Evolutionary conservation across 2,888 invertebrate species (phyloP).

Genomic region (Mythimna ferrago): DNA sequence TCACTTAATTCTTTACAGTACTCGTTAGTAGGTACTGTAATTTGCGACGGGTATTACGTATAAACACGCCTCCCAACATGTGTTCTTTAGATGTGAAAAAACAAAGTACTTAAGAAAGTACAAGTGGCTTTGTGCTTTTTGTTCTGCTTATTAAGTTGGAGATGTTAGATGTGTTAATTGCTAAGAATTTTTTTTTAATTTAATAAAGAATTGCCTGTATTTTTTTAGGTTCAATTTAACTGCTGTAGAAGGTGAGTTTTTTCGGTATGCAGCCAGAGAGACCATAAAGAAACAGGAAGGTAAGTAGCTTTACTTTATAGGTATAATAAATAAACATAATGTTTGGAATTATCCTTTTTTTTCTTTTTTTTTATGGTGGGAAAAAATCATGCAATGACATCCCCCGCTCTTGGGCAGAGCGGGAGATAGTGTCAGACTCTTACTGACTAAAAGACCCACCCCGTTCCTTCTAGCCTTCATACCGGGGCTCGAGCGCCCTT

Average conservation of each 20-base stretch:
- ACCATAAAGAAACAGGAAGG: too few relatives aligned
- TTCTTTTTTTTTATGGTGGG: too few relatives aligned
- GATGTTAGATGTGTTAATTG: background rate
- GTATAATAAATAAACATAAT: background rate
- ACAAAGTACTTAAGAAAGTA: constrained; percentile 36
- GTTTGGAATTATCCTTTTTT: too few relatives aligned
- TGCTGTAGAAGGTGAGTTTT: background rate
- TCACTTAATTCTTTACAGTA: constrained; percentile 77
- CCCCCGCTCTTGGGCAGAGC: too few relatives aligned
- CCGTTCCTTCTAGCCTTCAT: too few relatives aligned
- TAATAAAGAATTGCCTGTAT: background rate
- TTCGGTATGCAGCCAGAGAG: background rate
- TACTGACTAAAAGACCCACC: too few relatives aligned
- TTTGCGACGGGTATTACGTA: constrained; percentile 68
- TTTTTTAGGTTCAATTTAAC: background rate
- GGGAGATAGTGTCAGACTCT: too few relatives aligned
- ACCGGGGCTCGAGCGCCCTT: too few relatives aligned
- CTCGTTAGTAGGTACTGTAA: constrained; percentile 63
- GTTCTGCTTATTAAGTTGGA: constrained; percentile 3
- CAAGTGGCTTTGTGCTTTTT: constrained; percentile 27
- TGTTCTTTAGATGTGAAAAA: constrained; percentile 58
- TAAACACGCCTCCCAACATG: constrained; percentile 63
- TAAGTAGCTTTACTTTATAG: background rate
- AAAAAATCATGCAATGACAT: too few relatives aligned
- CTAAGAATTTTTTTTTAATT: background rate